A percentile compares a stretch with the other conserved stretches of the same genome.
Evolutionary conservation across 2,797 vertebrate species (phyloP).

Genomic region (Takifugu ocellatus): DNA sequence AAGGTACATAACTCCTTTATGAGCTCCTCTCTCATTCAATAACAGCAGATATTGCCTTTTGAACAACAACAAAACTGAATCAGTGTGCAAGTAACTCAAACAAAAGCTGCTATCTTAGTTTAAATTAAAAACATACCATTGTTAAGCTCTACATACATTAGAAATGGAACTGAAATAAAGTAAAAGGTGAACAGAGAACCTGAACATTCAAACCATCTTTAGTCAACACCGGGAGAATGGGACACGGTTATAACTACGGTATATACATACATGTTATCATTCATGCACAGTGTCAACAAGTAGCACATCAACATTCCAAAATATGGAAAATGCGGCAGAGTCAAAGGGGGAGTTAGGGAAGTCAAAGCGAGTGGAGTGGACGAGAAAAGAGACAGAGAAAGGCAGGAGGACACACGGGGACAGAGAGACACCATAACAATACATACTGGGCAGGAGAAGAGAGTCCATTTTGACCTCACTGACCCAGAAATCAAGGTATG

Average conservation of each 20-base stretch:
- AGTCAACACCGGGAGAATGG: slow-evolving; percentile 71
- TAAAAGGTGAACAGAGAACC: slow-evolving; percentile 48
- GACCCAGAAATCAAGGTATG: slow-evolving; percentile 77
- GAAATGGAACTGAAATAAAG: slow-evolving; percentile 31
- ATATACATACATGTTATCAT: slow-evolving; percentile 94
- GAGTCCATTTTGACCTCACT: slow-evolving; percentile 58
- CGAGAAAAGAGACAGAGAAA: slow-evolving; percentile 4
- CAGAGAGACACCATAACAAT: slow-evolving; percentile 68
- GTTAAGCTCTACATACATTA: slow-evolving; percentile 53
- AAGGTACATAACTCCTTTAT: slow-evolving; percentile 65
- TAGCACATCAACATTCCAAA: slow-evolving; percentile 92
- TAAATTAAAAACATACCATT: slow-evolving; percentile 47
- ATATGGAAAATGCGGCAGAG: slow-evolving; percentile 74
- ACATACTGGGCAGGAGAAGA: slow-evolving; percentile 67
- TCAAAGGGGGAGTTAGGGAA: background rate
- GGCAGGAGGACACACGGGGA: slow-evolving; percentile 41
- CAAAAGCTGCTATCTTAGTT: slow-evolving; percentile 31
- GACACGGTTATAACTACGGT: slow-evolving; percentile 70
- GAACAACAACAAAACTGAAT: slow-evolving; percentile 31
- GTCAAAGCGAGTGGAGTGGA: background rate
- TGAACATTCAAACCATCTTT: slow-evolving; percentile 68
- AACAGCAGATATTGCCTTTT: slow-evolving; percentile 84
- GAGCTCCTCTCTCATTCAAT: slow-evolving; percentile 68
- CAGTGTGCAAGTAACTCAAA: slow-evolving; percentile 72
- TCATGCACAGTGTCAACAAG: slow-evolving; percentile 96